Conservation (phyloP, 2,113 vertebrate species). For the Neomonachus schauinslandi region DNA sequence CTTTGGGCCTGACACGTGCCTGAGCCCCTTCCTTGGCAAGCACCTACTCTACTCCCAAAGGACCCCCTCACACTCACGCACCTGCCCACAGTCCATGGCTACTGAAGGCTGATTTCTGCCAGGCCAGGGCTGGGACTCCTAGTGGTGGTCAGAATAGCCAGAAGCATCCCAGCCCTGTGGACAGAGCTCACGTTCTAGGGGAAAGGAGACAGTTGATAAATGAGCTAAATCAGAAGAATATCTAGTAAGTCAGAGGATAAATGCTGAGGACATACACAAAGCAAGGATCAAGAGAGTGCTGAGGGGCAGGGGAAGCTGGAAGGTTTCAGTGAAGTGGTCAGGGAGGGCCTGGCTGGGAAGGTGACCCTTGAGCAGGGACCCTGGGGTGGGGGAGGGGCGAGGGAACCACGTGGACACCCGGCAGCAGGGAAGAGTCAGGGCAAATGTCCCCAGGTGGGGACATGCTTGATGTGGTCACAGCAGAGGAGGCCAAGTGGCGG, state of each 20-base stretch:
- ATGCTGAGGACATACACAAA: background rate
- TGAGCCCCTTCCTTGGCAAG: background rate
- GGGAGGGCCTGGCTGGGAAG: background rate
- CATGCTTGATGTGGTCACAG: fast-evolving
- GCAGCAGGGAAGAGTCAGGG: background rate
- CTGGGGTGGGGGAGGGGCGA: fast-evolving
- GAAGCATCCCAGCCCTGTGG: background rate
- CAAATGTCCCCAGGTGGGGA: background rate
- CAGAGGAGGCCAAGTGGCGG: fast-evolving
- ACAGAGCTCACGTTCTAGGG: background rate
- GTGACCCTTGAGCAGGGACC: background rate
- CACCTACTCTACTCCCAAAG: background rate
- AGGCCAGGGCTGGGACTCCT: fast-evolving
- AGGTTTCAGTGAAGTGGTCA: background rate
- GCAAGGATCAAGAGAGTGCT: background rate
- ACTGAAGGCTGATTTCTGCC: background rate
- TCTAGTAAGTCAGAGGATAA: background rate
- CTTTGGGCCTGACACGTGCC: background rate
- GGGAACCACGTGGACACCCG: background rate
- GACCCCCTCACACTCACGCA: background rate
- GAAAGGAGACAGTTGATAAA: background rate
- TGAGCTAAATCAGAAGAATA: too few relatives aligned
- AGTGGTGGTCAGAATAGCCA: background rate
- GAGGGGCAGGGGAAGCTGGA: background rate
- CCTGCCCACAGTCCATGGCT: fast-evolving